These are phyloP conservation scores for Kradibia gibbosae DNA, from an alignment of 1,140 invertebrate species.

Conservation along the genomic window DNA sequence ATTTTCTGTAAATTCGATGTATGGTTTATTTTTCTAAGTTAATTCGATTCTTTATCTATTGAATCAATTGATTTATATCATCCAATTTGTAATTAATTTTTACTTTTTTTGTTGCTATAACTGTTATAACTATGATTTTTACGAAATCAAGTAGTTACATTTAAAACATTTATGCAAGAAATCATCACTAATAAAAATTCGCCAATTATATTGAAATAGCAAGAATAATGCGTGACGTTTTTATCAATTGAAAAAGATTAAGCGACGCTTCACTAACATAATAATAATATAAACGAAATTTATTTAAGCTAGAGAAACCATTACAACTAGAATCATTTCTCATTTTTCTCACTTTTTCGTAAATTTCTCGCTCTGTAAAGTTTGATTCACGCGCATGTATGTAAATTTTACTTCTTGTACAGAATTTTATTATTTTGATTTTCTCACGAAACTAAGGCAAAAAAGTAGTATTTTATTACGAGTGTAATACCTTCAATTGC, in stretches of 20 bases:
- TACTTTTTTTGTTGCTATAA: no score
- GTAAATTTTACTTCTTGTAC: constrained; percentile 20
- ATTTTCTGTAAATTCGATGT: no score
- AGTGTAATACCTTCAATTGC: not conserved
- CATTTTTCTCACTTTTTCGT: constrained; percentile 21
- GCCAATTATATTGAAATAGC: not conserved
- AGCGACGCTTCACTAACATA: constrained; percentile 8
- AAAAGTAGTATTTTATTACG: not conserved
- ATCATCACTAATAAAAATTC: not conserved
- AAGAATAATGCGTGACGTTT: not conserved
- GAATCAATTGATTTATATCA: not conserved
- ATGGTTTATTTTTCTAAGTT: not conserved
- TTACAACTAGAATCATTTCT: not conserved
- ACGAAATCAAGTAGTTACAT: not conserved
- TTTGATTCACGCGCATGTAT: constrained; percentile 14
- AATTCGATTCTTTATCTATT: not conserved
- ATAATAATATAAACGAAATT: constrained; percentile 1
- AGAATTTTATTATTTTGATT: not conserved
- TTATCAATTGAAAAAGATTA: not conserved
- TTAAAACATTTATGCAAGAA: not conserved
- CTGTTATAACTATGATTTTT: no score
- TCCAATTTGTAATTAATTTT: no score
- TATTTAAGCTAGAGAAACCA: constrained; percentile 23
- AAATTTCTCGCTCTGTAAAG: constrained; percentile 17
- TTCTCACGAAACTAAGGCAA: not conserved